phyloP scores from a whole-genome alignment of 2,888 invertebrate species.

The Drosophila infuscata region DNA sequence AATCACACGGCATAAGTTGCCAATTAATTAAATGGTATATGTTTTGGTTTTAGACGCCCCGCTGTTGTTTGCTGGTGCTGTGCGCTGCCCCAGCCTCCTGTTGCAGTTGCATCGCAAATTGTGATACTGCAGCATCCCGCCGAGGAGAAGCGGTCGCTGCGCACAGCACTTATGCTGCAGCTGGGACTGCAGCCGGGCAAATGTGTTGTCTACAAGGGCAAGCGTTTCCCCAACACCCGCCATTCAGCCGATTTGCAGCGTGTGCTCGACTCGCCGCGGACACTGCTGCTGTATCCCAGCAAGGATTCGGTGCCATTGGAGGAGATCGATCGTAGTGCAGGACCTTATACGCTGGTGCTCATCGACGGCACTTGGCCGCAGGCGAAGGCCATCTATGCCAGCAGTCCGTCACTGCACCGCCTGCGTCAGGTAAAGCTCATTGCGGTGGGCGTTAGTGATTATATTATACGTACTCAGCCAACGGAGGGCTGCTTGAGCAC shows the following conservation, averaged over 20 bases:
- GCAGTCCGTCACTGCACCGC: constrained; percentile 90
- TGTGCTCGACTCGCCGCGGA: constrained; percentile 87
- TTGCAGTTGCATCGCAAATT: constrained; percentile 90
- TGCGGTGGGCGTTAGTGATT: constrained; percentile 90
- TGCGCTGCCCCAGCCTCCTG: constrained; percentile 90
- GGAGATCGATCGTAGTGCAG: constrained; percentile 60
- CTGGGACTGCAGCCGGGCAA: constrained; percentile 90
- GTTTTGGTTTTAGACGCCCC: constrained; percentile 89
- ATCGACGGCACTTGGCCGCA: constrained; percentile 99
- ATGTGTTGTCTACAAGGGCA: constrained; percentile 90
- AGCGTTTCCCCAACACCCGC: constrained; percentile 91
- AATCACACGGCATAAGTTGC: background rate
- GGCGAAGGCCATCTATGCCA: constrained; percentile 95
- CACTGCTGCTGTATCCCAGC: constrained; percentile 93
- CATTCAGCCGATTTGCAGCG: constrained; percentile 86
- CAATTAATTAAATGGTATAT: constrained; percentile 56
- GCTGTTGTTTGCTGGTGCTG: constrained; percentile 95
- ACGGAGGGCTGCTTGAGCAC: constrained; percentile 96
- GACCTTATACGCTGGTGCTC: constrained; percentile 90
- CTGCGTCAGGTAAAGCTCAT: constrained; percentile 93
- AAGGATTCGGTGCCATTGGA: constrained; percentile 90
- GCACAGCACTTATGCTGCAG: constrained; percentile 95
- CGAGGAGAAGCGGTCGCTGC: constrained; percentile 94
- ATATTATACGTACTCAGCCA: constrained; percentile 97
- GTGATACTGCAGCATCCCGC: constrained; percentile 96